Evolutionary conservation across 1,140 invertebrate species (phyloP).

Genomic region (Aphaenogaster floridana): DNA sequence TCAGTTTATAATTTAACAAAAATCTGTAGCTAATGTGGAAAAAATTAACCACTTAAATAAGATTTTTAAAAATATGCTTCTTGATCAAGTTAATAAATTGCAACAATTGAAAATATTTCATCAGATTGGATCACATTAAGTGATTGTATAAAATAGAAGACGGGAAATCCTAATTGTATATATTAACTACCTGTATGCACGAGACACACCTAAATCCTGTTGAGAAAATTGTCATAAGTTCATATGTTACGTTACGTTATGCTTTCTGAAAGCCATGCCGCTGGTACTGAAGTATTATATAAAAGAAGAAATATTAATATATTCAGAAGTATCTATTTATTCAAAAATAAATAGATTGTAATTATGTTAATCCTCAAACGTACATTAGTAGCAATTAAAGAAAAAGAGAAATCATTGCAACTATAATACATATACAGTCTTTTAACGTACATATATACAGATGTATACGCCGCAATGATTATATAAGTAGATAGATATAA

Average conservation of each 20-base stretch:
- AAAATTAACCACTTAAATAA: neutral
- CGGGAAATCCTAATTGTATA: neutral
- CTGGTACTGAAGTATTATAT: neutral
- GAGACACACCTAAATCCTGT: neutral
- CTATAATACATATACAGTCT: constrained; percentile 22
- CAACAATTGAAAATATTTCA: neutral
- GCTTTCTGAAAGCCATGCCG: constrained; percentile 7
- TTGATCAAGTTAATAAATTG: neutral
- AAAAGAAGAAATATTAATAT: constrained; percentile 35
- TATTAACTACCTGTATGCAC: neutral
- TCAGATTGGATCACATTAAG: neutral
- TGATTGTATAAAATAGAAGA: neutral
- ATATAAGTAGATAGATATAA: constrained; percentile 11
- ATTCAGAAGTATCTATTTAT: constrained; percentile 37
- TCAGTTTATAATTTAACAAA: neutral
- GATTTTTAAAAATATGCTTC: neutral
- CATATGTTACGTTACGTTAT: neutral
- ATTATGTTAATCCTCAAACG: constrained; percentile 63
- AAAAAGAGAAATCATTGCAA: constrained; percentile 1
- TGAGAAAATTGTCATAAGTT: constrained; percentile 3
- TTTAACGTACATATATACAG: constrained; percentile 1
- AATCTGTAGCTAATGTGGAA: neutral
- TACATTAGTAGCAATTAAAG: constrained; percentile 34
- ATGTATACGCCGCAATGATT: constrained; percentile 28
- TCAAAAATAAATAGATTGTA: constrained; percentile 12